Evolutionary conservation across 2,113 vertebrate genomes (phyloP).

Genomic region (Otus sunia): DNA sequence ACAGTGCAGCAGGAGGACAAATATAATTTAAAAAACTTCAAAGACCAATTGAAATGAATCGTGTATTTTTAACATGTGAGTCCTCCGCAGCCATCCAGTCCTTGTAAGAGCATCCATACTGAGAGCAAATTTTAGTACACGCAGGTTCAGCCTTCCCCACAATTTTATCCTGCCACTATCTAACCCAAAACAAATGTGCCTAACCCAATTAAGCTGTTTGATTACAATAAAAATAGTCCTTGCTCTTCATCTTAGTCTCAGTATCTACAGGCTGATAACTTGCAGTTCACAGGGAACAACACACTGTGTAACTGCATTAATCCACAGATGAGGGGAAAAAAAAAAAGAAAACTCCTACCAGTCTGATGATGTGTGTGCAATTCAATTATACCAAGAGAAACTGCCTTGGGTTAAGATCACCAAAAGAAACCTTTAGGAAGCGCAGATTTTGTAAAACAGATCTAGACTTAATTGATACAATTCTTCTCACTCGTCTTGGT

Average conservation of each 20-base stretch:
- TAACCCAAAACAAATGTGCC: slow-evolving; percentile 30
- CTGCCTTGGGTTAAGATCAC: not conserved
- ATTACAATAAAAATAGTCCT: slow-evolving; percentile 19
- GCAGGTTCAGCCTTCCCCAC: not conserved
- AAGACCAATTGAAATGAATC: slow-evolving; percentile 65
- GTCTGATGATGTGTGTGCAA: not conserved
- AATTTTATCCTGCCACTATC: not conserved
- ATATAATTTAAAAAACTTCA: slow-evolving; percentile 62
- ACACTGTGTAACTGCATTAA: not conserved
- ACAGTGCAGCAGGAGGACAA: slow-evolving; percentile 59
- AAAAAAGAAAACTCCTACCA: not conserved
- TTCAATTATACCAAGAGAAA: not conserved
- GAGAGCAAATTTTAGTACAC: not conserved
- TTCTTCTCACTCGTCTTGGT: not conserved
- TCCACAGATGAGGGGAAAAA: not conserved
- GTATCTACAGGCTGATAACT: not conserved
- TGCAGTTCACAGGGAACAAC: not conserved
- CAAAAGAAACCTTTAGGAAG: not conserved
- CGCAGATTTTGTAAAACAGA: not conserved
- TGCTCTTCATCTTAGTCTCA: not conserved
- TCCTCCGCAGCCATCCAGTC: not conserved
- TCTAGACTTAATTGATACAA: not conserved
- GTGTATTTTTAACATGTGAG: not conserved
- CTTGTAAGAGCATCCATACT: not conserved
- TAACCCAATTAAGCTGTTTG: slow-evolving; percentile 10